Evolutionary conservation across 2,113 vertebrate species (phyloP).

Genomic region (Bothrops jararaca): DNA sequence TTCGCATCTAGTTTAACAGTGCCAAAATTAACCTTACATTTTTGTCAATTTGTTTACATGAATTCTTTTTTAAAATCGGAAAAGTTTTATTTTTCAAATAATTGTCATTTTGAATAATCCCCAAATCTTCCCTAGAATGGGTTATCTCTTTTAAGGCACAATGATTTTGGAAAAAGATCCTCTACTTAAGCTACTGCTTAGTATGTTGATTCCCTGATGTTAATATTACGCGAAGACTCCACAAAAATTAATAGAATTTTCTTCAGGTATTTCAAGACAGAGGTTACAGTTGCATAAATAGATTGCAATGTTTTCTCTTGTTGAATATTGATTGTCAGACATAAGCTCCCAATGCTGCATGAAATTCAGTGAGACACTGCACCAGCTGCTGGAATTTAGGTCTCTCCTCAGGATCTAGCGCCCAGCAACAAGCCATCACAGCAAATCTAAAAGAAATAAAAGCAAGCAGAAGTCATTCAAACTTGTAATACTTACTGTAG

Average conservation of each 20-base stretch:
- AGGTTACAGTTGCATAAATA: constrained; percentile 27
- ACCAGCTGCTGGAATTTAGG: constrained; percentile 99
- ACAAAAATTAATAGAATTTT: not conserved
- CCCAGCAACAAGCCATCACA: constrained; percentile 99
- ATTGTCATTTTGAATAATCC: constrained; percentile 72
- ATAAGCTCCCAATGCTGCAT: constrained; percentile 92
- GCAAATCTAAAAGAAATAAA: constrained; percentile 80
- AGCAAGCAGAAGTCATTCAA: constrained; percentile 5
- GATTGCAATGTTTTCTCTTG: constrained; percentile 21
- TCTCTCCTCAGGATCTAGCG: constrained; percentile 93
- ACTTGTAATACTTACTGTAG: not conserved
- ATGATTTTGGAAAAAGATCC: constrained; percentile 68
- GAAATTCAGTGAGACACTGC: constrained; percentile 98
- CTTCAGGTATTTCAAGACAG: constrained; percentile 2
- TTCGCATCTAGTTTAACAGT: constrained; percentile 49
- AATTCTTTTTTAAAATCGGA: constrained; percentile 60
- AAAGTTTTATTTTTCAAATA: constrained; percentile 65
- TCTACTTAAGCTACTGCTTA: constrained; percentile 59
- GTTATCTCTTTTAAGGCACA: constrained; percentile 77
- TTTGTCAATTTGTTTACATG: constrained; percentile 61
- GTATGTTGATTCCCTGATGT: constrained; percentile 8
- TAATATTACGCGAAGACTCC: not conserved
- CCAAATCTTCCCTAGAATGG: constrained; percentile 54
- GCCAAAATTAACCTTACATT: constrained; percentile 65
- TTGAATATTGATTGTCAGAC: constrained; percentile 73